Base-by-base conservation (phyloP, 2,888 invertebrate species). In the Eilema caniola region DNA sequence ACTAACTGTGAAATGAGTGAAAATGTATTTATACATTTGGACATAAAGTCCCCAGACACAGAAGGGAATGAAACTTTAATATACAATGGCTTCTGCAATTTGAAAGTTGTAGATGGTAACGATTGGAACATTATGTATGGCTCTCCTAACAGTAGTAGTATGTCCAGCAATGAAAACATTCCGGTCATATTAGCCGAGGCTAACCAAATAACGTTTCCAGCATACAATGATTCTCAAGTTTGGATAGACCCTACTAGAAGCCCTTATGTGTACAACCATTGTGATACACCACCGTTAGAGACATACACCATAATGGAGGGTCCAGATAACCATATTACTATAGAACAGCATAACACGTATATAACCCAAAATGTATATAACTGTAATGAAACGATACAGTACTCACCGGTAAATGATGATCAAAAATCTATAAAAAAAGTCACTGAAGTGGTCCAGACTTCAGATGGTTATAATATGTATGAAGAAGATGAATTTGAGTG, bases 211-310 rank as follows among this genome's bases (percentile, higher is more conserved):
- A 60, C 82, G 3, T 85, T 80, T 61, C 82, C 85, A 8, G 67
- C 85, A 0, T 88, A 86, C 62, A 90, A 82, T 62, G 92, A 92
- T 72, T 90, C 90, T 3, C 88, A 92, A 69, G 92, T 94, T 0
- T 93, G 94, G 94, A 94, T 93, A 53, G 94, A 94, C 62, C 93
- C 93, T 0, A 82, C 86, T 0, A 83, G 89, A 37, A 94, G 93
- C 67, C 94, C 94, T 0, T 90, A 85, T 77, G 92, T 93, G 0
- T 93, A 93, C 70, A 94, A 93, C 64, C 85, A 83, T 47, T 92
- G 87, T 78, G 87, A 90, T 12, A 76, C 83, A 3, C 72, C 80
- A 0, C 76, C 84, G 0, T 84, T 88, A 33, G 88, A 88, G 56
- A 75, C 81, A 8, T 91, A 86, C 67, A 86, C 90, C 0, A 81